Evolutionary conservation across 2,888 invertebrate species (phyloP).

Genomic region (Xylota segnis): DNA sequence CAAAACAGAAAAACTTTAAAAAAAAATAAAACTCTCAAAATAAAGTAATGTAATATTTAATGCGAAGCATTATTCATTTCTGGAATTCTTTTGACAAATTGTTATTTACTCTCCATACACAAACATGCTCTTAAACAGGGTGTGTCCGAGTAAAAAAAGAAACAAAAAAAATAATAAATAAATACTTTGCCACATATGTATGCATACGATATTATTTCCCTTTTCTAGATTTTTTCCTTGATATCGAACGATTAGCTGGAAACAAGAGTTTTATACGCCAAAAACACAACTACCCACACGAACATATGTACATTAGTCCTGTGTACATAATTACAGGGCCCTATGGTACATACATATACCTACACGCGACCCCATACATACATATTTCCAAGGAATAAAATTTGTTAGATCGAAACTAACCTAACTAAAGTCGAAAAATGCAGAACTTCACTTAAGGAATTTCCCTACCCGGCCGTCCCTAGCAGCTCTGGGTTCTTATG

Average conservation of each 20-base stretch:
- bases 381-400: constrained; percentile 47
- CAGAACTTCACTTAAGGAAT: constrained; percentile 72
- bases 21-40: no score
- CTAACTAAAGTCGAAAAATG: constrained; percentile 57
- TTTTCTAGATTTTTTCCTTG: constrained; percentile 36
- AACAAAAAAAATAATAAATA: no score
- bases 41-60: constrained; percentile 45
- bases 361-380: constrained; percentile 55
- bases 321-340: constrained; percentile 36
- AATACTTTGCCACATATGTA: constrained; percentile 19
- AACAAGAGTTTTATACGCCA: constrained; percentile 56
- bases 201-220: constrained; percentile 27
- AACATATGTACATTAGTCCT: constrained; percentile 6
- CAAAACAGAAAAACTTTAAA: not conserved
- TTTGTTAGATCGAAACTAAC: constrained; percentile 74
- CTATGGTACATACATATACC: constrained; percentile 28
- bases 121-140: constrained; percentile 42
- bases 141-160: constrained; percentile 42
- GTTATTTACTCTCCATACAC: constrained; percentile 52
- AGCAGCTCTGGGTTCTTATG: constrained; percentile 29
- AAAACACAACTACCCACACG: constrained; percentile 36
- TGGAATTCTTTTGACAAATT: constrained; percentile 56
- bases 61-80: constrained; percentile 53
- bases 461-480: constrained; percentile 13
- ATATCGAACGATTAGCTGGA: constrained; percentile 64